Evolutionary conservation across 2,113 vertebrate species (phyloP).

Genomic region (Mystacornis crossleyi): DNA sequence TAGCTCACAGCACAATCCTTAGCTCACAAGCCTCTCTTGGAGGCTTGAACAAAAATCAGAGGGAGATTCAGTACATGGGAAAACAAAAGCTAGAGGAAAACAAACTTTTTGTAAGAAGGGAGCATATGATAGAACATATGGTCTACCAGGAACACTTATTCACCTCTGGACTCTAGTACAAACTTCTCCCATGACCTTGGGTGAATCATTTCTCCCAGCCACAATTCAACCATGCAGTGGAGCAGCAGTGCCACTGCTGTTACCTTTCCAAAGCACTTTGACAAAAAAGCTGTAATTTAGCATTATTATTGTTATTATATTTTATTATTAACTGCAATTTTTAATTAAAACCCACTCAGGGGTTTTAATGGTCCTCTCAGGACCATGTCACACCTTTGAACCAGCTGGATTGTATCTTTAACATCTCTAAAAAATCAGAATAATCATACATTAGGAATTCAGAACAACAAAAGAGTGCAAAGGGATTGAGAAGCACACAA

Average conservation of each 20-base stretch:
- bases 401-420: not conserved
- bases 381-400: not conserved
- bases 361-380: not conserved
- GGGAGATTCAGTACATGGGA: not conserved
- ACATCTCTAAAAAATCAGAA: not conserved
- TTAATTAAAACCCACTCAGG: not conserved
- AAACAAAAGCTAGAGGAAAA: not conserved
- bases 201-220: not conserved
- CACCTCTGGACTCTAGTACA: not conserved
- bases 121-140: not conserved
- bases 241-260: not conserved
- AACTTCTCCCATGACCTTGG: not conserved
- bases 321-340: not conserved
- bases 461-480: not conserved
- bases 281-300: not conserved
- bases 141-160: not conserved
- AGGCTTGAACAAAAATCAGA: not conserved
- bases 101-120: not conserved
- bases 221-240: not conserved
- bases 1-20: not conserved
- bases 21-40: not conserved
- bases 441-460: not conserved
- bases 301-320: not conserved
- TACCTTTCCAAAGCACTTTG: not conserved
- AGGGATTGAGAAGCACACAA: not conserved